Evolutionary conservation across 2,113 vertebrate genomes (phyloP).

Genomic region (Heteronetta atricapilla): DNA sequence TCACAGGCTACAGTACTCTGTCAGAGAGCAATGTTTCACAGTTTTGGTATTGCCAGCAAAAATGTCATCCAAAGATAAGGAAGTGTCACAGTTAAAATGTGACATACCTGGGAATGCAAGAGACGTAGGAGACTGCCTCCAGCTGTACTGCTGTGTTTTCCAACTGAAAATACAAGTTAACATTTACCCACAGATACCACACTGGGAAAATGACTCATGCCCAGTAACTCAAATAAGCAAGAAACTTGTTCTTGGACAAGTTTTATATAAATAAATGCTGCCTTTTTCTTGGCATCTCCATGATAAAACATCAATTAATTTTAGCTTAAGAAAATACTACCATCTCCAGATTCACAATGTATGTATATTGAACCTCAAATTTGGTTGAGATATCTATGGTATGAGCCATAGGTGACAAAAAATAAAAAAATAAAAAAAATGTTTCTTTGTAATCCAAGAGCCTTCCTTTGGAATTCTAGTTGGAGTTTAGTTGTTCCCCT

Average conservation of each 20-base stretch:
- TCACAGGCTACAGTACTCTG: neutral
- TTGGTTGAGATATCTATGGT: neutral
- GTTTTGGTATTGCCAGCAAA: neutral
- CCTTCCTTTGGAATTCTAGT: neutral
- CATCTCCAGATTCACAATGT: neutral
- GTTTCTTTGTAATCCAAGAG: neutral
- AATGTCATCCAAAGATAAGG: neutral
- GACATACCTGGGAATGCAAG: neutral
- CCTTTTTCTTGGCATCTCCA: neutral
- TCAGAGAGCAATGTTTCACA: neutral
- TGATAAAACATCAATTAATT: neutral
- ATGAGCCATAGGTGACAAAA: neutral
- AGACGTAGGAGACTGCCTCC: neutral
- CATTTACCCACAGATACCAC: neutral
- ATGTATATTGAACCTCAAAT: neutral
- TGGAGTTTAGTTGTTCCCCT: neutral
- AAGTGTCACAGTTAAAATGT: neutral
- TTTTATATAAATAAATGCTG: neutral
- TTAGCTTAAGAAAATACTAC: neutral
- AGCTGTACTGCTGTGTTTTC: neutral
- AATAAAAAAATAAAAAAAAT: neutral
- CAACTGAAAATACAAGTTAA: neutral
- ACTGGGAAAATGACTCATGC: neutral
- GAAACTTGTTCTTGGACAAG: neutral
- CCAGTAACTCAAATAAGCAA: neutral